phyloP scores from a whole-genome alignment of 2,888 invertebrate species.

The Hedya salicella region DNA sequence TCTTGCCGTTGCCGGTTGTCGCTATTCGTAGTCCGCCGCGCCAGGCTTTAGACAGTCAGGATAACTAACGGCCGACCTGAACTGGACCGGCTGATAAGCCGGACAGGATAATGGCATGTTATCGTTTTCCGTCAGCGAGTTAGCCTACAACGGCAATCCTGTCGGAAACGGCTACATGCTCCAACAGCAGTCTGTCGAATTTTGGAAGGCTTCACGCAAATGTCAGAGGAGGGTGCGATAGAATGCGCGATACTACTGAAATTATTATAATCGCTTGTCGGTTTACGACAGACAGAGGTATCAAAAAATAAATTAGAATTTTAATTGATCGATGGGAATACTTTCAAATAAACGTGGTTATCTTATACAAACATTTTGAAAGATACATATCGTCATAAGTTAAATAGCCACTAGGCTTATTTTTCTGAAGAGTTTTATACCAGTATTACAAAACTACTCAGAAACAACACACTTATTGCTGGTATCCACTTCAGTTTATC shows the following conservation, averaged over 20 bases:
- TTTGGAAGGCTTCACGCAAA: constrained; percentile 2
- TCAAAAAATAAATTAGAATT: no score
- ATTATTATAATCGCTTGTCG: neutral
- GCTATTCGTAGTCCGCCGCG: no score
- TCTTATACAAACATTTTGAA: no score
- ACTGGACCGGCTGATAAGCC: constrained; percentile 33
- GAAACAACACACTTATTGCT: neutral
- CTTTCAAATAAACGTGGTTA: no score
- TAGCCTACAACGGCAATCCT: constrained; percentile 54
- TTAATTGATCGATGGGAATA: no score
- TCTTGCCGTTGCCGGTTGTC: no score
- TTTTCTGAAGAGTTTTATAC: constrained; percentile 6
- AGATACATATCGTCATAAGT: no score
- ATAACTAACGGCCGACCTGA: neutral
- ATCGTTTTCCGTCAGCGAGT: constrained; percentile 57
- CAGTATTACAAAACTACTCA: neutral
- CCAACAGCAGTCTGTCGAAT: neutral
- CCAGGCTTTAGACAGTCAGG: no score
- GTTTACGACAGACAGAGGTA: no score
- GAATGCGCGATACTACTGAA: neutral
- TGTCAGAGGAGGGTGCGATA: neutral
- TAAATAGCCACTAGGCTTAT: no score
- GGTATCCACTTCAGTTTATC: constrained; percentile 2
- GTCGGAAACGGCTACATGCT: constrained; percentile 35
- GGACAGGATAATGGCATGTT: constrained; percentile 54